Percentiles rank a stretch among this genome's conserved stretches.
phyloP scores from a whole-genome alignment of 2,888 invertebrate species.

The Tethea ocularis region DNA sequence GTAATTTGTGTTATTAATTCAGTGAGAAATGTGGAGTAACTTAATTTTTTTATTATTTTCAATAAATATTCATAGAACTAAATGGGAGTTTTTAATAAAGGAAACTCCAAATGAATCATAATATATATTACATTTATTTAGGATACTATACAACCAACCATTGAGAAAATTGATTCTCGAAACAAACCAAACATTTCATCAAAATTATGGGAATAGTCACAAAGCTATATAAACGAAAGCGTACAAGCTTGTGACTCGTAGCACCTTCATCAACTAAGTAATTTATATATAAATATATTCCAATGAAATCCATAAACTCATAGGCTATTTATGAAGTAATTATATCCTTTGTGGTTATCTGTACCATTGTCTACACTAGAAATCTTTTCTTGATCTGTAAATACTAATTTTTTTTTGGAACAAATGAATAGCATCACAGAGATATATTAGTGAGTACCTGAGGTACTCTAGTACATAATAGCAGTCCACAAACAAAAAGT shows the following conservation, averaged over 20 bases:
- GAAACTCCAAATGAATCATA: slow-evolving; percentile 13
- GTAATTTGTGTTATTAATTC: background rate
- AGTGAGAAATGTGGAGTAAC: background rate
- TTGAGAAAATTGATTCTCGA: slow-evolving; percentile 15
- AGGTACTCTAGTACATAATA: background rate
- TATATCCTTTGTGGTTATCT: background rate
- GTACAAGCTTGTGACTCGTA: background rate
- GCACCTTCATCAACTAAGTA: slow-evolving; percentile 4
- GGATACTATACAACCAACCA: slow-evolving; percentile 26
- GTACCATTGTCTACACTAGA: background rate
- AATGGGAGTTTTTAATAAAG: slow-evolving; percentile 23
- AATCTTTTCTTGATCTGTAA: background rate
- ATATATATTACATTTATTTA: slow-evolving; percentile 31
- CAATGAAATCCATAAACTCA: background rate
- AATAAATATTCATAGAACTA: slow-evolving; percentile 34
- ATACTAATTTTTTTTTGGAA: background rate
- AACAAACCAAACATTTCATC: background rate
- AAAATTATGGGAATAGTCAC: background rate
- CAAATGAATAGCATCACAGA: background rate
- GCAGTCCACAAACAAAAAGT: background rate
- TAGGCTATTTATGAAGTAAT: background rate
- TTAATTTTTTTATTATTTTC: slow-evolving; percentile 17
- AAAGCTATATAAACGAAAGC: background rate
- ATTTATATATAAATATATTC: background rate
- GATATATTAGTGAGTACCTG: background rate